Conservation (phyloP, 2,797 vertebrate species). For the Aphelocoma californica region DNA sequence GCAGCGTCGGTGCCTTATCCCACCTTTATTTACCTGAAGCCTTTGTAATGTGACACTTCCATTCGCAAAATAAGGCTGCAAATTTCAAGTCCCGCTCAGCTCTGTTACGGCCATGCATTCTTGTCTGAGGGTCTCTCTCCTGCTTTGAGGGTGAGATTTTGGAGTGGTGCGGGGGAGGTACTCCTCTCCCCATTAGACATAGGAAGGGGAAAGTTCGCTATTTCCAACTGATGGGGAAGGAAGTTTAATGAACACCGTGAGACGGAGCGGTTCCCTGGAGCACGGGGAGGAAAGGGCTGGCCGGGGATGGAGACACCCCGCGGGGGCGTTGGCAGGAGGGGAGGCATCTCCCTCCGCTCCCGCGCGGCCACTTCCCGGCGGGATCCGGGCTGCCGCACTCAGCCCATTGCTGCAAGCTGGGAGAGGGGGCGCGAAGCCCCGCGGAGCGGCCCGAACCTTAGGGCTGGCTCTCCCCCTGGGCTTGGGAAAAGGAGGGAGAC, state of each 20-base stretch:
- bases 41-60: slow-evolving; percentile 54
- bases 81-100: background rate
- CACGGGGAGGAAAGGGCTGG: background rate
- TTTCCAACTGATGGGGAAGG: background rate
- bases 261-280: background rate
- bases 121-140: background rate
- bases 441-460: background rate
- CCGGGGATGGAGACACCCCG: background rate
- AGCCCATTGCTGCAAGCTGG: background rate
- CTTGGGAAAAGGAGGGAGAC: background rate
- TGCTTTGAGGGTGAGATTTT: background rate
- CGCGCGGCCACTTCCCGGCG: background rate
- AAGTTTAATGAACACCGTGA: background rate
- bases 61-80: slow-evolving; percentile 16
- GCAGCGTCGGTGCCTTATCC: slow-evolving; percentile 32
- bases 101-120: background rate
- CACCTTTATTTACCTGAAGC: slow-evolving; percentile 64
- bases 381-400: background rate
- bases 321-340: background rate
- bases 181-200: background rate
- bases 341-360: background rate
- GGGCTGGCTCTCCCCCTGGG: background rate
- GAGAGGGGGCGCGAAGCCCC: background rate
- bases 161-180: background rate
- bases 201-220: background rate